Evolutionary conservation across 1,140 invertebrate genomes (phyloP).

Genomic region (Pristionchus pacificus): DNA sequence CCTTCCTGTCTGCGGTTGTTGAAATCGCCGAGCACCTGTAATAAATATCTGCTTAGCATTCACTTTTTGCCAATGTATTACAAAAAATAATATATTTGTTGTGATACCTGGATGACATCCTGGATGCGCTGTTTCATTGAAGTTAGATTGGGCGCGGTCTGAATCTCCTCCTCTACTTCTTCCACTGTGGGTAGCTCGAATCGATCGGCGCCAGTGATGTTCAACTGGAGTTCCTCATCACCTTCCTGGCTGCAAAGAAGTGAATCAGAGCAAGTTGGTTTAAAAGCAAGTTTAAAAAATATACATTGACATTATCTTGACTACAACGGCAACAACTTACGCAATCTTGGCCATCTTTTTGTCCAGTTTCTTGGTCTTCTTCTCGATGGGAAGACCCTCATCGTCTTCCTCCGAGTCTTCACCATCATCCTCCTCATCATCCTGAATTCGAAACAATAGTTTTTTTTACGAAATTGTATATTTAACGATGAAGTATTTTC

Average conservation of each 20-base stretch:
- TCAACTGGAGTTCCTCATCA: conserved; percentile 64
- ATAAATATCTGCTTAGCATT: conserved; percentile 65
- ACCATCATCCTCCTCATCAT: not conserved
- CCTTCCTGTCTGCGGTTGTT: conserved; percentile 72
- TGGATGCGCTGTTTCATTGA: conserved; percentile 66
- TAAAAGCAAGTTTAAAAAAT: too few relatives aligned
- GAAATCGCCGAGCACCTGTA: conserved; percentile 80
- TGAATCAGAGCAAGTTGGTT: too few relatives aligned
- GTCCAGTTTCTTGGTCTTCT: conserved; percentile 74
- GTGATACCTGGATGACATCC: conserved; percentile 65
- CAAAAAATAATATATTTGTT: too few relatives aligned
- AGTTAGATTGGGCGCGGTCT: conserved; percentile 64
- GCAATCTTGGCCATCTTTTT: conserved; percentile 70
- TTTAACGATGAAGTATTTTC: too few relatives aligned
- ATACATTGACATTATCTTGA: conserved; percentile 19
- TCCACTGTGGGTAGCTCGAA: conserved; percentile 52
- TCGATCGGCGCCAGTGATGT: conserved; percentile 58
- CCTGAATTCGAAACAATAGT: too few relatives aligned
- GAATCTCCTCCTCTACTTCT: conserved; percentile 64
- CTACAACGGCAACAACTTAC: conserved; percentile 49
- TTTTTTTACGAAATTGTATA: too few relatives aligned
- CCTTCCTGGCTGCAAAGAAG: conserved; percentile 67
- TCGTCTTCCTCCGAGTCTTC: conserved; percentile 26
- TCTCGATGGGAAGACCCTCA: conserved; percentile 76
- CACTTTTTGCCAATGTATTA: conserved; percentile 72